A percentile compares a stretch with the other conserved stretches of the same genome.
Evolutionary conservation across 2,113 vertebrate species (phyloP).

Genomic region (Ancistrus triradiatus): DNA sequence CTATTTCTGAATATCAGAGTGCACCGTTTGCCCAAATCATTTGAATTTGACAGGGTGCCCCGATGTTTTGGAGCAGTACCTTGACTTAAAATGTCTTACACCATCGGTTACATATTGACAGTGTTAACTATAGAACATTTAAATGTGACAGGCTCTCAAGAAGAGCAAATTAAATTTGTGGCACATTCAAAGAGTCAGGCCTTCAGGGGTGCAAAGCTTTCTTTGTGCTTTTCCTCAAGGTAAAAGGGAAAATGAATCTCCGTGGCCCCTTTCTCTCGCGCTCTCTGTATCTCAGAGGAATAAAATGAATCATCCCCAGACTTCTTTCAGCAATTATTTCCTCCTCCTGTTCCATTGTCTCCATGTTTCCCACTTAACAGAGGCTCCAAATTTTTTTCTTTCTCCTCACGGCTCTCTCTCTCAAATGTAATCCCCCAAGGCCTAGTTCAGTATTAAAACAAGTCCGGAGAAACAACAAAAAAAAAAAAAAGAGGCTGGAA

Average conservation of each 20-base stretch:
- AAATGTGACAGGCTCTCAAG: conserved; percentile 42
- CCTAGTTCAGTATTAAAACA: conserved; percentile 40
- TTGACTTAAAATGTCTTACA: conserved; percentile 25
- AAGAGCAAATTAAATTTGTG: conserved; percentile 48
- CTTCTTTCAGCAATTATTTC: conserved; percentile 42
- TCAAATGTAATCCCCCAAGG: conserved; percentile 36
- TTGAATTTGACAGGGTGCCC: conserved; percentile 10
- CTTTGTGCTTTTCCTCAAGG: conserved; percentile 43
- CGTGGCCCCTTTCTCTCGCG: conserved; percentile 30
- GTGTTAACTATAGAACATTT: conserved; percentile 47
- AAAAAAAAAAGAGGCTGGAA: conserved; percentile 38
- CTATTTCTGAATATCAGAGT: background rate
- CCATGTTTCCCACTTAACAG: conserved; percentile 40
- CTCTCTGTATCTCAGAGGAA: conserved; percentile 25
- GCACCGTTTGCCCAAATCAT: conserved; percentile 12
- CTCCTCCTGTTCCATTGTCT: conserved; percentile 42
- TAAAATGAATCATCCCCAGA: conserved; percentile 40
- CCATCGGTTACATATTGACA: conserved; percentile 42
- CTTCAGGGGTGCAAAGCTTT: conserved; percentile 39
- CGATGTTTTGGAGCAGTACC: conserved; percentile 29
- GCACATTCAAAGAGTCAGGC: conserved; percentile 42
- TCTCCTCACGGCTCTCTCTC: conserved; percentile 17
- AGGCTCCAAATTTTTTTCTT: conserved; percentile 9
- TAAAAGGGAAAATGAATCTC: conserved; percentile 44
- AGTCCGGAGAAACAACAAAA: conserved; percentile 37